phyloP scores from a whole-genome alignment of 2,113 vertebrate genomes.

The Rhagologus leucostigma region DNA sequence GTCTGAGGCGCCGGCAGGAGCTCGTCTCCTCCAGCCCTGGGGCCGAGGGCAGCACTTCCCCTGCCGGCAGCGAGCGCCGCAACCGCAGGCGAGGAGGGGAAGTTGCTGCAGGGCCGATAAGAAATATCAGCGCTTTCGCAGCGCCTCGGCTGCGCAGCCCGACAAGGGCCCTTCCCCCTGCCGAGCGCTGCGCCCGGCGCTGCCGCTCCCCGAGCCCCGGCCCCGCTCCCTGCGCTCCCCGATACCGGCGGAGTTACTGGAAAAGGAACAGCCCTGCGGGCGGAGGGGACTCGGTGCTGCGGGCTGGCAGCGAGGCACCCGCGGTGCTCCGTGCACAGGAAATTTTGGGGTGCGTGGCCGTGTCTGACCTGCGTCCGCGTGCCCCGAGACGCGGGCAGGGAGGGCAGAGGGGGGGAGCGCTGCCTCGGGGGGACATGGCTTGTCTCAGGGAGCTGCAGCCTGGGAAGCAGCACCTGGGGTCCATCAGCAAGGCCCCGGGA shows the following conservation, averaged over 20 bases:
- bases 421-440: accelerated
- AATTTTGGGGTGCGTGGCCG: background rate
- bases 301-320: accelerated
- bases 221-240: background rate
- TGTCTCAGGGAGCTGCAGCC: background rate
- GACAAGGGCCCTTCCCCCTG: constrained; percentile 56
- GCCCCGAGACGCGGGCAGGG: accelerated
- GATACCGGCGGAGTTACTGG: constrained; percentile 30
- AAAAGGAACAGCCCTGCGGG: background rate
- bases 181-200: accelerated
- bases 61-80: background rate
- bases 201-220: accelerated
- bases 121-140: constrained; percentile 57
- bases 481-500: accelerated
- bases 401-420: accelerated
- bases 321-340: accelerated
- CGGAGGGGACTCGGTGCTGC: accelerated
- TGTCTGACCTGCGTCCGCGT: background rate
- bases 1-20: accelerated
- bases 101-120: constrained; percentile 65
- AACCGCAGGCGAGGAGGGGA: constrained; percentile 59
- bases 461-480: background rate
- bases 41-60: constrained; percentile 24
- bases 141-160: background rate
- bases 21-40: background rate